These are phyloP conservation scores for Lipophrys pholis DNA, from an alignment of 2,113 vertebrate species.

Conservation along the genomic window DNA sequence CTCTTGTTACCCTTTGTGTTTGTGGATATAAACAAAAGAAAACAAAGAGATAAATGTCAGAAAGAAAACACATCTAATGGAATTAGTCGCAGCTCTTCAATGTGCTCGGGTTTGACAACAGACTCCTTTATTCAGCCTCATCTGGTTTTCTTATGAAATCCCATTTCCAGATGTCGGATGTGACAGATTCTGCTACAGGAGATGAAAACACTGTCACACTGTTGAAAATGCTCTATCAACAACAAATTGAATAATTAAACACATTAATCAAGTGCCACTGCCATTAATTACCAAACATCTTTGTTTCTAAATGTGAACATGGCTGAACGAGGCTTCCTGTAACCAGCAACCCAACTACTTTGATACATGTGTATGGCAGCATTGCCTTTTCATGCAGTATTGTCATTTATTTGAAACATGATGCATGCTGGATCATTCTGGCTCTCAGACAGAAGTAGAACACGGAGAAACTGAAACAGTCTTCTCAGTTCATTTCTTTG, in stretches of 20 bases:
- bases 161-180: conserved; percentile 11
- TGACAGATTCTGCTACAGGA: conserved; percentile 1
- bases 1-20: conserved; percentile 16
- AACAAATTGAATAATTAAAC: conserved; percentile 12
- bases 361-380: not conserved
- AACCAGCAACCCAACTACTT: conserved; percentile 8
- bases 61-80: conserved; percentile 19
- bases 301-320: conserved; percentile 5
- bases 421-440: conserved; percentile 28
- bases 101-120: not conserved
- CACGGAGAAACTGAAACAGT: conserved; percentile 23
- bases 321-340: not conserved
- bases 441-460: conserved; percentile 4
- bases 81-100: conserved; percentile 22
- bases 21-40: conserved; percentile 36
- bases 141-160: conserved; percentile 10
- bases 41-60: conserved; percentile 4
- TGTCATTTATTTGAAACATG: conserved; percentile 36
- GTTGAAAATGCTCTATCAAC: conserved; percentile 28
- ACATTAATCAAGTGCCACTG: conserved; percentile 16
- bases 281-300: conserved; percentile 32
- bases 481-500: conserved; percentile 50
- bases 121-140: conserved; percentile 7
- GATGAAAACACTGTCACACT: not conserved
- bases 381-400: conserved; percentile 25